Percentiles rank a stretch among this genome's conserved stretches.
Conservation (phyloP, 2,113 vertebrate species). For the Ceyx margarethae region DNA sequence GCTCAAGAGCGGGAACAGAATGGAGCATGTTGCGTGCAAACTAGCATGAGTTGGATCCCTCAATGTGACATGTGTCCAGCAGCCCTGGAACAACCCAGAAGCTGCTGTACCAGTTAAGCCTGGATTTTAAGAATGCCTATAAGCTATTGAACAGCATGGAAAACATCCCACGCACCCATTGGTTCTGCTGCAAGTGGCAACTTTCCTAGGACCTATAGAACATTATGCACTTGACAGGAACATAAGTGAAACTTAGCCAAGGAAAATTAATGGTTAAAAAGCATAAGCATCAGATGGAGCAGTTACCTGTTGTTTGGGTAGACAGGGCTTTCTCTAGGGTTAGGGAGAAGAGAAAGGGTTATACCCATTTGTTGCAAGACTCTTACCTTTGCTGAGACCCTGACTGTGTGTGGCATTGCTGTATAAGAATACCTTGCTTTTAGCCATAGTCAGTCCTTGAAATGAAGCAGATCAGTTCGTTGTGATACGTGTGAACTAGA, state of each 20-base stretch:
- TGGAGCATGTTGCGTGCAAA: not conserved
- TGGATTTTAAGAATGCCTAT: not conserved
- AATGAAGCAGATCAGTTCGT: not conserved
- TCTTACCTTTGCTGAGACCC: not conserved
- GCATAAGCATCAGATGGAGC: not conserved
- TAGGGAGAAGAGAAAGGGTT: not conserved
- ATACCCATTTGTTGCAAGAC: not conserved
- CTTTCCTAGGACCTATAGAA: constrained; percentile 13
- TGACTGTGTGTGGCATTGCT: not conserved
- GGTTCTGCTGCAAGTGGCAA: not conserved
- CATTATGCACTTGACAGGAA: not conserved
- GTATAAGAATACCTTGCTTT: not conserved
- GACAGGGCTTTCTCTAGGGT: not conserved
- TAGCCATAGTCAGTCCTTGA: not conserved
- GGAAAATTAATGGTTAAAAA: constrained; percentile 13
- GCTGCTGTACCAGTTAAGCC: not conserved
- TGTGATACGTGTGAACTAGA: not conserved
- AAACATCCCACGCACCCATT: not conserved
- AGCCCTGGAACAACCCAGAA: constrained; percentile 9
- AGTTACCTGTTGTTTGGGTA: not conserved
- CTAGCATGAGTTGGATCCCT: not conserved
- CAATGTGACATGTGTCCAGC: constrained; percentile 23
- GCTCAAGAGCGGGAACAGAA: constrained; percentile 2
- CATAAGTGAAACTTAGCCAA: not conserved
- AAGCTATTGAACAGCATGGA: not conserved